These are phyloP conservation scores for Palythoa grandiflora DNA, from an alignment of 92 coral and sea anemone species.

Conservation along the genomic window DNA sequence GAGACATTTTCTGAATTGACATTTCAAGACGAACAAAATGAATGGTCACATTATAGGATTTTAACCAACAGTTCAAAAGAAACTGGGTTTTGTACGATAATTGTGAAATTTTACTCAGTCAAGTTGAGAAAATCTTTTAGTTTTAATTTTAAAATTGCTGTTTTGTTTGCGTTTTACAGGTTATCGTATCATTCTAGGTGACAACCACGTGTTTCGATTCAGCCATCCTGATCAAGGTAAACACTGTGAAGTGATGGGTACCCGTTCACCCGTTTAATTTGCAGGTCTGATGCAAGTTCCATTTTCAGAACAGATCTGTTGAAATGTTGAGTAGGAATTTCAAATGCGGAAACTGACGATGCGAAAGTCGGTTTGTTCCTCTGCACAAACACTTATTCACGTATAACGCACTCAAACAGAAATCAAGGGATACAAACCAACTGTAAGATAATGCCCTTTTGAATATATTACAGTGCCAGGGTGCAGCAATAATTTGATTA, in stretches of 20 bases:
- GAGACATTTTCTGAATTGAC: no score
- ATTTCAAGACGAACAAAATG: no score
- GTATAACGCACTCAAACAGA: no score
- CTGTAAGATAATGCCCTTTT: neutral
- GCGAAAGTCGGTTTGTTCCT: neutral
- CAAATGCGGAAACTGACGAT: neutral
- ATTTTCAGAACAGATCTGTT: neutral
- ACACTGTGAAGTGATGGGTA: neutral
- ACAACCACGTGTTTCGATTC: conserved; percentile 95
- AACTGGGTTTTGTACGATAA: no score
- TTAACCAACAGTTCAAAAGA: no score
- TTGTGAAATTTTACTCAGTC: no score
- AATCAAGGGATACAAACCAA: neutral
- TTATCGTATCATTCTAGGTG: conserved; percentile 94
- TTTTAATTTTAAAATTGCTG: neutral
- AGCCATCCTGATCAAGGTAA: conserved; percentile 97
- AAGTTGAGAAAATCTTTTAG: neutral
- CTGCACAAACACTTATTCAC: neutral
- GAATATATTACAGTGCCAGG: neutral
- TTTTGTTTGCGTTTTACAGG: conserved; percentile 62
- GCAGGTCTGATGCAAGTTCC: neutral
- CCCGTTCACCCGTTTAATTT: neutral
- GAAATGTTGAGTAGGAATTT: neutral
- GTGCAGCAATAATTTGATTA: neutral
- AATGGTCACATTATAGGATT: no score